These are phyloP conservation scores for Blera fallax DNA, from an alignment of 2,888 invertebrate species.

Conservation along the genomic window DNA sequence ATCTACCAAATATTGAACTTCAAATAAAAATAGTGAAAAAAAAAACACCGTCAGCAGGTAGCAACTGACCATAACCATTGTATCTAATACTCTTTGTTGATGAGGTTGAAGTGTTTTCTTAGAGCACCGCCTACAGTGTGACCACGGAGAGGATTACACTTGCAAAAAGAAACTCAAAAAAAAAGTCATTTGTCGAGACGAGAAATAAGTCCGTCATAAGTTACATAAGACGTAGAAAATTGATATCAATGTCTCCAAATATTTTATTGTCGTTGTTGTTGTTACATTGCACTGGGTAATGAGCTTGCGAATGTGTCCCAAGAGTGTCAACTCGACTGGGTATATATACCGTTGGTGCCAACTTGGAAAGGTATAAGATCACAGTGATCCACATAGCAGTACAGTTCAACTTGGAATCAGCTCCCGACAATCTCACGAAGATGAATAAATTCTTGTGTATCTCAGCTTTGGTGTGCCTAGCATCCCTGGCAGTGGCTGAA, in stretches of 20 bases:
- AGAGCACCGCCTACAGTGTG: constrained; percentile 32
- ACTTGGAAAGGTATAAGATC: constrained; percentile 39
- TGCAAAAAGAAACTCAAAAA: constrained; percentile 1
- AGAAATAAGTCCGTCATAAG: constrained; percentile 23
- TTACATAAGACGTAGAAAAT: constrained; percentile 54
- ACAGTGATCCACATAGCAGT: constrained; percentile 43
- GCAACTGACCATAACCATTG: constrained; percentile 36
- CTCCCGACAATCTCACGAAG: neutral
- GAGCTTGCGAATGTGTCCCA: constrained; percentile 40
- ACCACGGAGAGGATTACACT: constrained; percentile 50
- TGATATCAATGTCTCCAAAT: constrained; percentile 41
- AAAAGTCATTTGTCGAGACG: neutral
- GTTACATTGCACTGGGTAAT: constrained; percentile 30
- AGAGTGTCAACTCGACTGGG: constrained; percentile 8
- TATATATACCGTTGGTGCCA: constrained; percentile 48
- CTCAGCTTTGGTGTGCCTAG: constrained; percentile 21
- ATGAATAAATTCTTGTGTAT: constrained; percentile 45
- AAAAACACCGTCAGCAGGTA: neutral
- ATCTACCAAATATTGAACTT: constrained; percentile 52
- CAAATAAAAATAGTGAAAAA: constrained; percentile 11
- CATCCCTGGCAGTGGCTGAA: constrained; percentile 3
- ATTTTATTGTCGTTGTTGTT: constrained; percentile 21
- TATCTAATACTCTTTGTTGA: constrained; percentile 23
- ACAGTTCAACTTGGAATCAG: constrained; percentile 10
- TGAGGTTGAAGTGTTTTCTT: constrained; percentile 38